Base-by-base conservation (phyloP, 2,888 invertebrate species). In the Drosophila greeni region DNA sequence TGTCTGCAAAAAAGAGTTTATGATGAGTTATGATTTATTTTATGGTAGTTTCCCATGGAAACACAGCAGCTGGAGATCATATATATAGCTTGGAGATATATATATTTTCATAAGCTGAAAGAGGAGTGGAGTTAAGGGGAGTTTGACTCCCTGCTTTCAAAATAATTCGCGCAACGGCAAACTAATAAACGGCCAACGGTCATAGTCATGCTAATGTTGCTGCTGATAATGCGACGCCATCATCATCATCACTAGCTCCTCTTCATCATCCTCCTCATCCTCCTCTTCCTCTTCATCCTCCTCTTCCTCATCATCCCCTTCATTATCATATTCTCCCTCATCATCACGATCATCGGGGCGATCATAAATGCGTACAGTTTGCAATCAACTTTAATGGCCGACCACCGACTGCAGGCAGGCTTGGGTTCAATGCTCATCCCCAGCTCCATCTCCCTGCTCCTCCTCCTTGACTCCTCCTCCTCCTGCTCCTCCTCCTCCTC, bases 301-400 rank as follows among this genome's bases (percentile, higher is more conserved):
- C 14, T 14, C 33, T 14, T 45, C 36, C 23, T 23, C 34, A 45
- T 16, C 43, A 31, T 18, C 29, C 36, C 11, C 45, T 9, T 8
- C 37, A 59, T 66, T 16, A 23, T 26, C 31, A 36, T n/a, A 18
- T 9, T 24, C 29, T 18, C 36, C 26, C 14, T 52, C 20, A 23
- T 54, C 51, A 59, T 66, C 54, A 59, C 57, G 43, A 61, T 45
- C 61, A 66, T 60, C 62, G 14, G 33, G 3, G 61, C 65, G 72
- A 74, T 59, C 55, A 54, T 75, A 80, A 82, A 82, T 74, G 82
- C 82, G 79, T 82, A 79, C 80, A 82, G 82, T 80, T 79, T 77
- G 79, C 82, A 82, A 79, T 79, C 79, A 79, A 77, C 77, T 80
- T 79, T 75, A 82, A 82, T 79, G 77, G 58, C 43, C 29, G 47